Evolutionary conservation across 1,140 invertebrate species (phyloP), one percentile per base, ranked within the genome.

Genomic region (Vollenhovia emeryi): DNA sequence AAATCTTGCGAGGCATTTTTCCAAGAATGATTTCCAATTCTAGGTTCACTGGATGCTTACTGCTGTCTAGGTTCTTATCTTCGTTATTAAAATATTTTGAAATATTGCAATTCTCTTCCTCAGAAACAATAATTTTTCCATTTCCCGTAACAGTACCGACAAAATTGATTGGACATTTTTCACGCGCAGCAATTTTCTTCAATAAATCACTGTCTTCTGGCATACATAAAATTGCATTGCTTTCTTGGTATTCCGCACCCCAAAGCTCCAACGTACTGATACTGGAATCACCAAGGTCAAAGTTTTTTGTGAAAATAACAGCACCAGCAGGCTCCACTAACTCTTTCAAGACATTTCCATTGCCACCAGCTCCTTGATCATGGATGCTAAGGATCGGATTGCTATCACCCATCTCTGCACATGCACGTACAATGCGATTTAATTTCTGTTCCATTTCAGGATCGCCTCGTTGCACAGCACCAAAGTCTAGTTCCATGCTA

Each of bases 221-320:
- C 55, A 95, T 95, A 86, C 98, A 97, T 0, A 99, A 94, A 55
- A 99, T 95, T 0, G 99, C 99, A 94, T 99, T 97, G 87, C 98
- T 99, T 94, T 99, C 99, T 95, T 99, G 99, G 92, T 99, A 99
- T 93, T 99, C 99, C 0, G 99, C 99, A 0, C 98, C 99, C 99
- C 99, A 99, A 6, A 99, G 93, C 93, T 99, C 99, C 76, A 99
- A 93, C 0, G 98, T 97, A 66, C 97, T 99, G 15, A 99, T 97
- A 9, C 98, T 99, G 0, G 98, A 98, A 95, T 99, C 99, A 9
- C 99, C 99, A 11, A 99, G 94, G 86, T 98, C 97, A 93, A 99
- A 99, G 91, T 96, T 96, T 76, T 97, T 97, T 0, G 97, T 97
- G 89, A 97, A 98, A 64, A 99, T 99, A 0, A 99, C 96, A 0